Base-by-base conservation (phyloP, 1,140 invertebrate species). In the Dendrolimus kikuchii region DNA sequence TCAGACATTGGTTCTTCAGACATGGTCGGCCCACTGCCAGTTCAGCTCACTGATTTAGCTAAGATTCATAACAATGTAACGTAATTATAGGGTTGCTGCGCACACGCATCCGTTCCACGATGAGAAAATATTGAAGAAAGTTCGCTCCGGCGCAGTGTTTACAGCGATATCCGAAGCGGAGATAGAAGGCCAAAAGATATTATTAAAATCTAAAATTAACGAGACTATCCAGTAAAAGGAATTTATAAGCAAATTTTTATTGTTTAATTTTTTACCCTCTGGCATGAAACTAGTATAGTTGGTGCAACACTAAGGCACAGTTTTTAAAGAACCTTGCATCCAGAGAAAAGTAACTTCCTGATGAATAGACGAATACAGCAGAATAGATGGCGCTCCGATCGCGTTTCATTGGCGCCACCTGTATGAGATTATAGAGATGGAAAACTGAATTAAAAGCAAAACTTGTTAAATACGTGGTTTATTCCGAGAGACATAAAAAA, bases 21-120 rank as follows among this genome's bases (percentile, higher is more conserved):
- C n/a, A n/a, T n/a, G n/a, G n/a, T n/a, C n/a, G n/a, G 23, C 3
- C 23, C 23, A 23, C 23, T 2, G 23, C 23, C 23, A 23, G 23
- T 23, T 23, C 23, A 23, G 3, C 23, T 3, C 23, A 23, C 23
- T 23, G 23, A 23, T 23, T 23, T 23, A 23, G 23, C 23, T 23
- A 3, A 23, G 23, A 23, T 23, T 23, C 3, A 23, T 23, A 23
- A 23, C 23, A 23, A 23, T 3, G 23, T 2, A 23, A 23, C 23
- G 23, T 55, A 23, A 23, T 64, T 64, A n/a, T 53, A 85, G 81
- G 49, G 68, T 79, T 40, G 43, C 64, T 7, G 69, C 72, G 0
- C 81, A 85, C 51, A 77, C 56, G 10, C 70, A 73, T 36, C 53
- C 64, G 6, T 70, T 70, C 46, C 70, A 73, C 58, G 70, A 73